Percentiles rank a stretch among this genome's conserved stretches.
phyloP scores from a whole-genome alignment of 2,113 vertebrate species.

The Bos indicus region DNA sequence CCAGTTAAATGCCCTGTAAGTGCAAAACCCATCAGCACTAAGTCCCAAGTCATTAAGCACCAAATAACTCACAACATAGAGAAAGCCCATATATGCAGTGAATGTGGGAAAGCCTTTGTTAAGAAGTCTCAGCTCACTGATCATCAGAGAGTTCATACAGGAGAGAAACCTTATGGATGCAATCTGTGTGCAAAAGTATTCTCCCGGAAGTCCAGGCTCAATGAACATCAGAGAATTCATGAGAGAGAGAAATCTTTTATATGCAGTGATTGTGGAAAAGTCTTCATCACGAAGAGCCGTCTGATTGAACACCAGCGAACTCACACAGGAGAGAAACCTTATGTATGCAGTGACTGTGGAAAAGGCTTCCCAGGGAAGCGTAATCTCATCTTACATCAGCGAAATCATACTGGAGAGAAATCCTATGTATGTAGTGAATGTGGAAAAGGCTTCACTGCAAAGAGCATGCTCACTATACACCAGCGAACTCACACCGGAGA shows the following conservation, averaged over 20 bases:
- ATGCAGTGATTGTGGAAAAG: constrained; percentile 31
- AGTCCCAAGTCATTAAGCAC: neutral
- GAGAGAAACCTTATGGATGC: constrained; percentile 53
- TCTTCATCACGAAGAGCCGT: constrained; percentile 18
- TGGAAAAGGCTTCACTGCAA: constrained; percentile 48
- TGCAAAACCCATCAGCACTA: neutral
- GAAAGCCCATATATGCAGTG: constrained; percentile 28
- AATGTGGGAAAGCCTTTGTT: constrained; percentile 45
- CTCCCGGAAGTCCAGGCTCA: constrained; percentile 45
- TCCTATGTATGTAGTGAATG: constrained; percentile 25
- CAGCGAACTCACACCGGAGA: constrained; percentile 61
- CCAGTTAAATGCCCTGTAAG: neutral
- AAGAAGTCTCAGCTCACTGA: constrained; percentile 51
- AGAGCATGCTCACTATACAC: constrained; percentile 52
- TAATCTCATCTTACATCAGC: constrained; percentile 46
- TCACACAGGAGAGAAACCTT: constrained; percentile 32
- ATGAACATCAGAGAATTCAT: constrained; percentile 62
- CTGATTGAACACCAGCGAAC: constrained; percentile 34
- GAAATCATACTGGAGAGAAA: constrained; percentile 48
- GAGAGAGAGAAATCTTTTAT: constrained; percentile 50
- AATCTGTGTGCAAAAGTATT: constrained; percentile 42
- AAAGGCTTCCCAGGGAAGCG: constrained; percentile 42
- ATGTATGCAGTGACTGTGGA: constrained; percentile 33
- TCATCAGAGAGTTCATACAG: constrained; percentile 50
- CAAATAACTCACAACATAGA: neutral